phyloP scores from a whole-genome alignment of 1,140 invertebrate genomes.

The Odontomachus brunneus region DNA sequence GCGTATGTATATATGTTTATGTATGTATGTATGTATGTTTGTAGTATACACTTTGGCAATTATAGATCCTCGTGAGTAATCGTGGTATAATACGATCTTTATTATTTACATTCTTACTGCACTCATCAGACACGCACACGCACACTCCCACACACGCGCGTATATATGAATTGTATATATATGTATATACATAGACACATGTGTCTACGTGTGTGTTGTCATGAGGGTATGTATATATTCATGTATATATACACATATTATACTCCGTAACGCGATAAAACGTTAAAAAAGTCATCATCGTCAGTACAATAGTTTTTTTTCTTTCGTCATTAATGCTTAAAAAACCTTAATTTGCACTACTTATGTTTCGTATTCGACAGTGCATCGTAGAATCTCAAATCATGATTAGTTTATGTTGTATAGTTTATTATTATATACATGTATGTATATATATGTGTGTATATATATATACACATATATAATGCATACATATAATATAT shows the following conservation, averaged over 20 bases:
- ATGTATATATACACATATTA: conserved; percentile 67
- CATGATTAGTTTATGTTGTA: conserved; percentile 64
- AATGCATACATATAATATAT: no score
- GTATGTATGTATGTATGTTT: conserved; percentile 27
- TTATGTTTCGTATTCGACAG: conserved; percentile 72
- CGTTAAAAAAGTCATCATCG: conserved; percentile 71
- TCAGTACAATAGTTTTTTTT: conserved; percentile 65
- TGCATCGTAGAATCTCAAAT: conserved; percentile 68
- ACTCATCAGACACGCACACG: conserved; percentile 37
- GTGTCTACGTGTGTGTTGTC: conserved; percentile 37
- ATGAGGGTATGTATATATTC: conserved; percentile 44
- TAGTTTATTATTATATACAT: conserved; percentile 49
- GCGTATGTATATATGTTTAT: conserved; percentile 26
- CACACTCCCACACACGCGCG: conserved; percentile 45
- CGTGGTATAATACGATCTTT: conserved; percentile 52
- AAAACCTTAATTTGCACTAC: conserved; percentile 73
- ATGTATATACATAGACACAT: conserved; percentile 62
- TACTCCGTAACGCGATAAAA: conserved; percentile 74
- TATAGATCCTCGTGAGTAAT: conserved; percentile 56
- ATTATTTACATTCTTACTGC: conserved; percentile 62
- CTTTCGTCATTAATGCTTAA: conserved; percentile 68
- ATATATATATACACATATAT: no score
- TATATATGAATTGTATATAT: conserved; percentile 57
- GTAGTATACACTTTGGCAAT: conserved; percentile 49
- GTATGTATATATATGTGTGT: no score